Conservation (phyloP, 1,140 invertebrate genomes). For the Drosophila pandora region DNA sequence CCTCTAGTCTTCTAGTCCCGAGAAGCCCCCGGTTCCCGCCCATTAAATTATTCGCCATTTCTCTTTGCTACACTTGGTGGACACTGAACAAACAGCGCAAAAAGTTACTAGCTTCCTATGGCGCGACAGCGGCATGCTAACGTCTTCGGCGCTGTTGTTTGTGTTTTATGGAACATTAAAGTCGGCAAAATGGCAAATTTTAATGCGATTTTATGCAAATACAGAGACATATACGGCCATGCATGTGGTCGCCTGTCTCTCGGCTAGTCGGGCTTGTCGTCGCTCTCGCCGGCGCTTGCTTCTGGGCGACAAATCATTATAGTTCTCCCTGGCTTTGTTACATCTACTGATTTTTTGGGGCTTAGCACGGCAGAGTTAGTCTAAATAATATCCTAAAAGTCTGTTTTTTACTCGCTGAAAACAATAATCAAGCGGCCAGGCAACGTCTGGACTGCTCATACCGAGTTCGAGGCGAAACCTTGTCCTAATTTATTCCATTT, state of each 20-base stretch:
- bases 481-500: no score
- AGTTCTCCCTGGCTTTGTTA: neutral
- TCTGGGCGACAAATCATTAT: neutral
- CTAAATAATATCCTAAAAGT: no score
- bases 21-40: slow-evolving; percentile 31
- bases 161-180: slow-evolving; percentile 79
- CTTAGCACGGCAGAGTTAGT: no score
- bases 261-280: neutral
- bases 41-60: slow-evolving; percentile 62
- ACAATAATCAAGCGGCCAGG: no score
- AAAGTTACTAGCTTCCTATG: slow-evolving; percentile 63
- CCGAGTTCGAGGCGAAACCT: no score
- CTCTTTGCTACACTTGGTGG: slow-evolving; percentile 58
- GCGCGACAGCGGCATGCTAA: slow-evolving; percentile 27
- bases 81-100: slow-evolving; percentile 41
- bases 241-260: slow-evolving; percentile 10
- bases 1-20: neutral
- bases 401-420: no score
- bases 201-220: slow-evolving; percentile 81
- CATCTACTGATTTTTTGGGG: no score
- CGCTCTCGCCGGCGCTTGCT: no score
- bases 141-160: slow-evolving; percentile 35
- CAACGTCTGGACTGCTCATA: no score
- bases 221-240: slow-evolving; percentile 27
- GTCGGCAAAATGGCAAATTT: slow-evolving; percentile 79